Conservation (phyloP, 2,113 vertebrate species). For the Orientallactaga bullata region DNA sequence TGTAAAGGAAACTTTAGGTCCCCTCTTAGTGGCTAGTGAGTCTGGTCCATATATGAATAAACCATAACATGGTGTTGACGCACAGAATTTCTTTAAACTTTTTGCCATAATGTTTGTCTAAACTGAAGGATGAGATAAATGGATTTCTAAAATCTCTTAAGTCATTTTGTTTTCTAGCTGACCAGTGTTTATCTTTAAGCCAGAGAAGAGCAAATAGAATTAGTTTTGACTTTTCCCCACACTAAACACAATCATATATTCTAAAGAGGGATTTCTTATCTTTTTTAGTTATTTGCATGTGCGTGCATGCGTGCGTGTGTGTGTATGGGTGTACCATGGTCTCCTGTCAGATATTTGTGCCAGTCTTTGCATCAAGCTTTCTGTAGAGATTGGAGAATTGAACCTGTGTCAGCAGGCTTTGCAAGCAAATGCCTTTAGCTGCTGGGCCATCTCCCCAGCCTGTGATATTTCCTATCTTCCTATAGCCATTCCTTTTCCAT, state of each 20-base stretch:
- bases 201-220: neutral
- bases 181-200: neutral
- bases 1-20: no score
- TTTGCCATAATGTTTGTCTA: neutral
- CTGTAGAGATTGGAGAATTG: no score
- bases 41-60: neutral
- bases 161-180: neutral
- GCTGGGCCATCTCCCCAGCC: no score
- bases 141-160: neutral
- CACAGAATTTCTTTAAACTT: neutral
- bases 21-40: fast-evolving
- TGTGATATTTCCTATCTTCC: no score
- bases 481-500: neutral
- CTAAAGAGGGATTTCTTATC: neutral
- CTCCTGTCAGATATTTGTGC: no score
- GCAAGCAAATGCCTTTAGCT: no score
- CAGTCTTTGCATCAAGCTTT: no score
- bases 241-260: neutral
- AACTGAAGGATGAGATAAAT: neutral
- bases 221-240: neutral
- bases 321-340: neutral
- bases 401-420: no score
- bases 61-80: neutral
- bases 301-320: no score
- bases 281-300: no score